Evolutionary conservation across 2,113 vertebrate genomes (phyloP).

Genomic region (Pelvicachromis taeniatus): DNA sequence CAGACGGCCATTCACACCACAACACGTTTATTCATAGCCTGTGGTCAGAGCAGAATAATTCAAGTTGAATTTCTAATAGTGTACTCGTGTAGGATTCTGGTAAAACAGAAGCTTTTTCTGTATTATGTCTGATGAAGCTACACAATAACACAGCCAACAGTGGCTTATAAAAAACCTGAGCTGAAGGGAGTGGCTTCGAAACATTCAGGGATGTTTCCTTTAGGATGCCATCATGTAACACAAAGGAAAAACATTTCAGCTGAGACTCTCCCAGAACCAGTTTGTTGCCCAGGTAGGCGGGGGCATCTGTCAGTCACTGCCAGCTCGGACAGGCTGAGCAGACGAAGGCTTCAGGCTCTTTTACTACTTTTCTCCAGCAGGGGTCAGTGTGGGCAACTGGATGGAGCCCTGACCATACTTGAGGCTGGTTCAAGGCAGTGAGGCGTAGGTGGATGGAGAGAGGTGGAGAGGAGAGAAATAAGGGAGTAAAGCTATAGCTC

Average conservation of each 20-base stretch:
- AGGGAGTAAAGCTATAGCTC: background rate
- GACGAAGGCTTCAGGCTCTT: background rate
- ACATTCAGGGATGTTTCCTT: background rate
- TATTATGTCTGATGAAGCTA: background rate
- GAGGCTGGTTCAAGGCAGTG: background rate
- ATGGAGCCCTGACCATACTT: background rate
- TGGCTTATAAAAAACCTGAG: background rate
- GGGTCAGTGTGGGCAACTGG: slow-evolving; percentile 14
- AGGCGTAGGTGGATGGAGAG: background rate
- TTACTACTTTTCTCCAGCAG: slow-evolving; percentile 29
- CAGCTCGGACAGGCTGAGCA: background rate
- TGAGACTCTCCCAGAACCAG: background rate
- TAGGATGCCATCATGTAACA: background rate
- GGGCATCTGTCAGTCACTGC: slow-evolving; percentile 8
- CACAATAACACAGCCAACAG: background rate
- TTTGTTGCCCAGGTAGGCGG: background rate
- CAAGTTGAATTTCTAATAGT: background rate
- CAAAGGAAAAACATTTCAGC: background rate
- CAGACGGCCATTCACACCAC: background rate
- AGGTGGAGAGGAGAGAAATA: background rate
- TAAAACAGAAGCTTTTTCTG: background rate
- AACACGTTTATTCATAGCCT: background rate
- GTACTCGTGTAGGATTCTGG: background rate
- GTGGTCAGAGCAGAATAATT: background rate
- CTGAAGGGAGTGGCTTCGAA: background rate